phyloP scores from a whole-genome alignment of 2,113 vertebrate genomes.

The Microcebus lehilahytsara region DNA sequence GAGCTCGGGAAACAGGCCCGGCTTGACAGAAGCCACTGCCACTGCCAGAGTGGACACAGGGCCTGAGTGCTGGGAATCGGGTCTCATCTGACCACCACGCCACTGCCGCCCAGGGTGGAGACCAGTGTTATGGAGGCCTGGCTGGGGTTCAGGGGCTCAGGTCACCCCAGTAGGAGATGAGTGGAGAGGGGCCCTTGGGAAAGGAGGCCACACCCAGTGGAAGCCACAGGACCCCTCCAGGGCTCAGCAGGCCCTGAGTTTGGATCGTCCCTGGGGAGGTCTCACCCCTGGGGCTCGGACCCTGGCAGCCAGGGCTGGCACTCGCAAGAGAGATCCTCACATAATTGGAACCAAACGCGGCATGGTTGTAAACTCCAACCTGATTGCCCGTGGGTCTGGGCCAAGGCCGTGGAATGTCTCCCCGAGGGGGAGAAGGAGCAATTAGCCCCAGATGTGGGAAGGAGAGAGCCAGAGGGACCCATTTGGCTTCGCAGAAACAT shows the following conservation, averaged over 20 bases:
- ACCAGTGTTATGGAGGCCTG: background rate
- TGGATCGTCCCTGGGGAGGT: background rate
- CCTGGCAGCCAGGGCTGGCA: background rate
- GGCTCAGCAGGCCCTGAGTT: background rate
- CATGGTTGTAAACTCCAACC: conserved; percentile 63
- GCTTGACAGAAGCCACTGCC: background rate
- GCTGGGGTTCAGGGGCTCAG: background rate
- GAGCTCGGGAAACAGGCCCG: conserved; percentile 26
- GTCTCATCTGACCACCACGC: background rate
- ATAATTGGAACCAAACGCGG: conserved; percentile 81
- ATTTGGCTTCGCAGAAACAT: conserved; percentile 70
- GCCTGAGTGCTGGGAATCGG: background rate
- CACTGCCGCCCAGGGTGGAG: background rate
- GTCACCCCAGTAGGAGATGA: background rate
- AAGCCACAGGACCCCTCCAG: background rate
- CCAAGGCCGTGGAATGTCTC: conserved; percentile 82
- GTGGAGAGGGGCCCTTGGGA: background rate
- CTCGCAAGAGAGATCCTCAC: conserved; percentile 73
- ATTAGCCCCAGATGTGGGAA: conserved; percentile 83
- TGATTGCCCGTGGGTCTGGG: conserved; percentile 69
- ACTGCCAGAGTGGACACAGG: background rate
- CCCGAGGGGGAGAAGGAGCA: conserved; percentile 73
- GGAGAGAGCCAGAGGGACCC: conserved; percentile 74
- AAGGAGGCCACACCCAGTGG: background rate
- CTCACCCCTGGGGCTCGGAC: background rate